Evolutionary conservation across 2,797 vertebrate species (phyloP).

Genomic region (Acridotheres tristis): DNA sequence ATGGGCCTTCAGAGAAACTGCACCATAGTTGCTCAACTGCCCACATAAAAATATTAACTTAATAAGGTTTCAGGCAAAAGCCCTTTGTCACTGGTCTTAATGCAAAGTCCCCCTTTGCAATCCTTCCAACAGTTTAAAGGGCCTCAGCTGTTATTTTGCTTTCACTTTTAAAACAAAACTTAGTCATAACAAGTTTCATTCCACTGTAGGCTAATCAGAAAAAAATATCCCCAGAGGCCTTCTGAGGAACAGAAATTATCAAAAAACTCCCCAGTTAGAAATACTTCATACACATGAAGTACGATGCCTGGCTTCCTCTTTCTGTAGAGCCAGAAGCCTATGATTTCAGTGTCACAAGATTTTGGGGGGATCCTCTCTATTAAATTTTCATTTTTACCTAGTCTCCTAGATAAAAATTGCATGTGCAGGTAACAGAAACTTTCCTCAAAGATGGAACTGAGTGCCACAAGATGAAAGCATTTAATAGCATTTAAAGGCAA

Average conservation of each 20-base stretch:
- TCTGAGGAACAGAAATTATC: constrained; percentile 44
- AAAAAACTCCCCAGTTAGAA: constrained; percentile 42
- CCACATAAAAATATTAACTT: background rate
- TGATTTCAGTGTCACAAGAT: background rate
- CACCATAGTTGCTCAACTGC: background rate
- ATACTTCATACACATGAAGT: background rate
- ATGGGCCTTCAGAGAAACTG: background rate
- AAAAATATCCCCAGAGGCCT: constrained; percentile 10
- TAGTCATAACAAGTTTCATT: background rate
- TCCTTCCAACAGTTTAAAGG: background rate
- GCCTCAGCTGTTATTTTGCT: background rate
- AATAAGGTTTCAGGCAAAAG: background rate
- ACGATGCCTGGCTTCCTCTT: constrained; percentile 30
- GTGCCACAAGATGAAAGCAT: background rate
- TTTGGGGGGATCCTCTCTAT: background rate
- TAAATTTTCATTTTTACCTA: background rate
- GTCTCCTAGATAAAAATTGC: background rate
- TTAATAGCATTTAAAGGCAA: background rate
- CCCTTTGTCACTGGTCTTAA: background rate
- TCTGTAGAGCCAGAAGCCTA: background rate
- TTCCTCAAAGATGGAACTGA: background rate
- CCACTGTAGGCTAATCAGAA: background rate
- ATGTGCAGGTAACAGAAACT: background rate
- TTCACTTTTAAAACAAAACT: constrained; percentile 39
- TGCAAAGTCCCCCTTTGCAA: background rate